A percentile compares a stretch with the other conserved stretches of the same genome.
Conservation (phyloP, 2,888 invertebrate species). For the Thymelicus sylvestris region DNA sequence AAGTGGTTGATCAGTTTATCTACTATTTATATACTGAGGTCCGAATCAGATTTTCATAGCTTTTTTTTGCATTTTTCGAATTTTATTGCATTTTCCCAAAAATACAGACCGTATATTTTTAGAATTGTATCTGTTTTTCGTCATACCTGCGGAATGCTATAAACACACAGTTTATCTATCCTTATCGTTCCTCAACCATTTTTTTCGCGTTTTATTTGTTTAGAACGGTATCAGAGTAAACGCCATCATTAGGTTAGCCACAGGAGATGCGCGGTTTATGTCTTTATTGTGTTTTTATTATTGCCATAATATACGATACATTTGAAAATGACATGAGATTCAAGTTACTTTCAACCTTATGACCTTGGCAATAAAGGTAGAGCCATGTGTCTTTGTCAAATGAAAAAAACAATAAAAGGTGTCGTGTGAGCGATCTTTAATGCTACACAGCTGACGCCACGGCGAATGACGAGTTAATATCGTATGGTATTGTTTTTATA, state of each 20-base stretch:
- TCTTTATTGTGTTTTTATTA: slow-evolving; percentile 74
- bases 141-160: too few relatives aligned
- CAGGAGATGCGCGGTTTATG: slow-evolving; percentile 75
- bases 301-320: slow-evolving; percentile 49
- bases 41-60: too few relatives aligned
- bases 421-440: slow-evolving; percentile 54
- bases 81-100: too few relatives aligned
- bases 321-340: slow-evolving; percentile 14
- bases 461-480: slow-evolving; percentile 33
- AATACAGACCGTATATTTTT: too few relatives aligned
- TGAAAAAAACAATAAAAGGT: slow-evolving; percentile 47
- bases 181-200: slow-evolving; percentile 28
- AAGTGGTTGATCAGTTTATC: too few relatives aligned
- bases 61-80: too few relatives aligned
- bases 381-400: slow-evolving; percentile 1
- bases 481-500: slow-evolving; percentile 33
- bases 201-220: slow-evolving; percentile 70
- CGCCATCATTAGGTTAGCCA: slow-evolving; percentile 78
- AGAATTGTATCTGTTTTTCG: too few relatives aligned
- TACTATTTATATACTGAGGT: too few relatives aligned
- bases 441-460: slow-evolving; percentile 59
- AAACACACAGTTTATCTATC: background rate
- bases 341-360: slow-evolving; percentile 14
- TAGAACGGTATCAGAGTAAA: slow-evolving; percentile 65
- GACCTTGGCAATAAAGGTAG: background rate